A percentile compares a stretch with the other conserved stretches of the same genome.
phyloP scores from a whole-genome alignment of 1,140 invertebrate species.

The Lepidotrigona ventralis region DNA sequence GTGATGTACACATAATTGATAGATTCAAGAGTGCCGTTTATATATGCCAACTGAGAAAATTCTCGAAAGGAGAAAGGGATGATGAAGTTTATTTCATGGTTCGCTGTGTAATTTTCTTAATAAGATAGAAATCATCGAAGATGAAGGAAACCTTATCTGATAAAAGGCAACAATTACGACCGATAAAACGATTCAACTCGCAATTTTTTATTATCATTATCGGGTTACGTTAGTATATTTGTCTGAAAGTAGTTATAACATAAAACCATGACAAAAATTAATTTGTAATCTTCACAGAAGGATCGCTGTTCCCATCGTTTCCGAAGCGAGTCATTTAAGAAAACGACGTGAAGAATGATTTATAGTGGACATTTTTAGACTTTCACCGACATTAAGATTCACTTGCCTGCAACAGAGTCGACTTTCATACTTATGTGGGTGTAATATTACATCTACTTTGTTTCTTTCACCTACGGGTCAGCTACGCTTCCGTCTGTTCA shows the following conservation, averaged over 20 bases:
- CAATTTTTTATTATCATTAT: not conserved
- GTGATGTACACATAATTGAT: not conserved
- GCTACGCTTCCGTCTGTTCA: not conserved
- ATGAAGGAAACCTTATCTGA: not conserved
- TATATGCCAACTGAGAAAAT: not conserved
- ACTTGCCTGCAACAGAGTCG: constrained; percentile 3
- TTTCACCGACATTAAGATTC: constrained; percentile 43
- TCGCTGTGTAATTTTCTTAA: constrained; percentile 5
- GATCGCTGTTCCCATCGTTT: not conserved
- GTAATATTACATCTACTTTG: constrained; percentile 5
- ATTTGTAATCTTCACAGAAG: not conserved
- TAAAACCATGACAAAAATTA: not conserved
- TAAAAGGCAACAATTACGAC: not conserved
- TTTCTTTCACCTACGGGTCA: not conserved
- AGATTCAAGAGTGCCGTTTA: not conserved
- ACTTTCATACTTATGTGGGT: constrained; percentile 20
- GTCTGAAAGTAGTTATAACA: not conserved
- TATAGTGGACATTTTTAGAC: constrained; percentile 1
- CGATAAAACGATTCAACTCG: not conserved
- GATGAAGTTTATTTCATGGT: not conserved
- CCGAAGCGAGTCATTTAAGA: not conserved
- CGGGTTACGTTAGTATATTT: not conserved
- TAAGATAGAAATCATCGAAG: not conserved
- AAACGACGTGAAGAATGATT: constrained; percentile 24
- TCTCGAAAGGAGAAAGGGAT: constrained; percentile 5